phyloP scores from a whole-genome alignment of 2,888 invertebrate species.

The Syritta pipiens region DNA sequence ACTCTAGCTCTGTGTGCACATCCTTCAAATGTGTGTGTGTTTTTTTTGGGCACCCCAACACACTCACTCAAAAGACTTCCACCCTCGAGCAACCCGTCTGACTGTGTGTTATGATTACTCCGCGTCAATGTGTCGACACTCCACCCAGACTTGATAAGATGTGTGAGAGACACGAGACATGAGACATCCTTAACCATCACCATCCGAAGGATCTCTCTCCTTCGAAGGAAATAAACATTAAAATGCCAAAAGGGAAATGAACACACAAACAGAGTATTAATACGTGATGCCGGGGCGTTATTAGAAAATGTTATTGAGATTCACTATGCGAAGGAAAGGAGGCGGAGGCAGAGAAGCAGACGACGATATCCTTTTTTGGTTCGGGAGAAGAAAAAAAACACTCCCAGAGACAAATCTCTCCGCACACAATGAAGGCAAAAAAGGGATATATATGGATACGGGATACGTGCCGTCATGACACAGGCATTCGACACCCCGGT shows the following conservation, averaged over 20 bases:
- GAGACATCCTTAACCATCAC: constrained; percentile 31
- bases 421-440: constrained; percentile 29
- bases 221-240: constrained; percentile 63
- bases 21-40: too few relatives aligned
- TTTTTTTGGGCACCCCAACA: too few relatives aligned
- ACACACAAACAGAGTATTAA: constrained; percentile 65
- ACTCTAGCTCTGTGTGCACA: too few relatives aligned
- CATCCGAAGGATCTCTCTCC: not conserved
- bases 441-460: constrained; percentile 24
- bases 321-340: constrained; percentile 24
- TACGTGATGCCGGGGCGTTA: constrained; percentile 63
- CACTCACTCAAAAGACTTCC: too few relatives aligned
- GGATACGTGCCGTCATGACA: constrained; percentile 52
- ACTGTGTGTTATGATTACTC: constrained; percentile 61
- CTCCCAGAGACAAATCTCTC: constrained; percentile 45
- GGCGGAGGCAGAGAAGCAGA: not conserved
- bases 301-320: constrained; percentile 65
- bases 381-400: not conserved
- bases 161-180: constrained; percentile 32
- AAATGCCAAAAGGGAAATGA: constrained; percentile 68
- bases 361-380: constrained; percentile 39
- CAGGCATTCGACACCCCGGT: not conserved
- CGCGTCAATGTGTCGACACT: constrained; percentile 64
- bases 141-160: constrained; percentile 28
- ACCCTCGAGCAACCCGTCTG: constrained; percentile 35